Percentiles rank a stretch among this genome's conserved stretches.
Evolutionary conservation across 2,888 invertebrate genomes (phyloP).

Genomic region (Trichogramma evanescens): DNA sequence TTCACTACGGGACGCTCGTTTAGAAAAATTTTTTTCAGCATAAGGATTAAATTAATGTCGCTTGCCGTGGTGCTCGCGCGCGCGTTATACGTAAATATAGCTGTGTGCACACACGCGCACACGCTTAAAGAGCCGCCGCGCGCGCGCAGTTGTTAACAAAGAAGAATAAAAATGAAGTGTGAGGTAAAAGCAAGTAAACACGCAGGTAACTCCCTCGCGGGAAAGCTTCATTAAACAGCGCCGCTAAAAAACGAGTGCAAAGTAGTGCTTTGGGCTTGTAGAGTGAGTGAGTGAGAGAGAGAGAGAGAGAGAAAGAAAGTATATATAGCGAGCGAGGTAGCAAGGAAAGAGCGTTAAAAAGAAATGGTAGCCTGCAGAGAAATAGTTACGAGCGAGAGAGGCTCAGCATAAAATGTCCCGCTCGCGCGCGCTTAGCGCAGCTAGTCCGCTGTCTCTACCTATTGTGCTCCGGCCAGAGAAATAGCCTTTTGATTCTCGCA

Average conservation of each 20-base stretch:
- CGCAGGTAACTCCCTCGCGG: slow-evolving; percentile 27
- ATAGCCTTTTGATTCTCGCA: slow-evolving; percentile 47
- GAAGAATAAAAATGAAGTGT: background rate
- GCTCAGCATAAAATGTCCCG: slow-evolving; percentile 43
- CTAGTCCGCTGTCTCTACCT: too few relatives aligned
- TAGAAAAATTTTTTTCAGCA: too few relatives aligned
- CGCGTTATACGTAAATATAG: too few relatives aligned
- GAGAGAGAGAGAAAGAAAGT: background rate
- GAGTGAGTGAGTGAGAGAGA: background rate
- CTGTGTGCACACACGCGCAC: too few relatives aligned
- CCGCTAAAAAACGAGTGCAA: too few relatives aligned
- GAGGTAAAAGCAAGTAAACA: background rate
- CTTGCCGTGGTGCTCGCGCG: too few relatives aligned
- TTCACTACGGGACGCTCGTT: too few relatives aligned
- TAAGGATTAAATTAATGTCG: too few relatives aligned
- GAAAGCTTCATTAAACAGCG: slow-evolving; percentile 23
- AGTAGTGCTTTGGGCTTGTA: background rate
- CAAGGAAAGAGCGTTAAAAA: slow-evolving; percentile 16
- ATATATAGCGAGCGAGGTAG: slow-evolving; percentile 7
- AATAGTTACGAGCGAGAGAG: slow-evolving; percentile 19
- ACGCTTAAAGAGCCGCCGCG: too few relatives aligned
- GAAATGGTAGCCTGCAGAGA: slow-evolving; percentile 18
- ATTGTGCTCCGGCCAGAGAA: slow-evolving; percentile 20
- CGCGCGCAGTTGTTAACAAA: too few relatives aligned
- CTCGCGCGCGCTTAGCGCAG: slow-evolving; percentile 35